Evolutionary conservation across 2,888 invertebrate genomes (phyloP).

Genomic region (Meteorus colon): DNA sequence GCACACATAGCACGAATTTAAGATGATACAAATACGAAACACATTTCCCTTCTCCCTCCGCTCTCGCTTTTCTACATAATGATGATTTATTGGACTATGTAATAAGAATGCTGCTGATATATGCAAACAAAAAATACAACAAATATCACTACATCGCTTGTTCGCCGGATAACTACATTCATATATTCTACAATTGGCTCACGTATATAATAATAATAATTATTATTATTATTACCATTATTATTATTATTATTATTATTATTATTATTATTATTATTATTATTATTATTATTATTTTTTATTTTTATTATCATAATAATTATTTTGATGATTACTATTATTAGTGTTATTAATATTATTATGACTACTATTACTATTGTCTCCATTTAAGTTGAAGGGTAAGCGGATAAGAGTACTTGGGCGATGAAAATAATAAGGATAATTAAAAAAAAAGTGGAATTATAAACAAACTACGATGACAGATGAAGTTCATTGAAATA

Average conservation of each 20-base stretch:
- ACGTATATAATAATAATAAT: constrained; percentile 36
- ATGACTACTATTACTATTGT: constrained; percentile 34
- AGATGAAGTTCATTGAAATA: constrained; percentile 41
- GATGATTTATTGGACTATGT: constrained; percentile 59
- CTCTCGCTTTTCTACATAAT: constrained; percentile 54
- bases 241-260: neutral
- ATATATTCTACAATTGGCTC: constrained; percentile 58
- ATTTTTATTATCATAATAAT: neutral
- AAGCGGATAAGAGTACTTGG: constrained; percentile 57
- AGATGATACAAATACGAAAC: constrained; percentile 52
- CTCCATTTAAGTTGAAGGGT: constrained; percentile 47
- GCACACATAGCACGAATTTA: constrained; percentile 40
- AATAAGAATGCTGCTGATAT: constrained; percentile 54
- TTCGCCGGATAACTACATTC: constrained; percentile 55
- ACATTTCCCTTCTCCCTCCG: constrained; percentile 16
- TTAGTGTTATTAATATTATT: neutral
- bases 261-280: too few relatives aligned
- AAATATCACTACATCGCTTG: constrained; percentile 63
- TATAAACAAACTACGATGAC: neutral
- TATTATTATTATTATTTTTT: neutral
- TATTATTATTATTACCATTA: too few relatives aligned
- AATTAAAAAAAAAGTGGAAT: constrained; percentile 13
- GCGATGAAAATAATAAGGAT: constrained; percentile 38
- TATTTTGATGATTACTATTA: neutral
- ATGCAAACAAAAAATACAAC: constrained; percentile 48